These are phyloP conservation scores for Emydocephalus ijimae DNA, from an alignment of 2,113 vertebrate species.

Conservation along the genomic window DNA sequence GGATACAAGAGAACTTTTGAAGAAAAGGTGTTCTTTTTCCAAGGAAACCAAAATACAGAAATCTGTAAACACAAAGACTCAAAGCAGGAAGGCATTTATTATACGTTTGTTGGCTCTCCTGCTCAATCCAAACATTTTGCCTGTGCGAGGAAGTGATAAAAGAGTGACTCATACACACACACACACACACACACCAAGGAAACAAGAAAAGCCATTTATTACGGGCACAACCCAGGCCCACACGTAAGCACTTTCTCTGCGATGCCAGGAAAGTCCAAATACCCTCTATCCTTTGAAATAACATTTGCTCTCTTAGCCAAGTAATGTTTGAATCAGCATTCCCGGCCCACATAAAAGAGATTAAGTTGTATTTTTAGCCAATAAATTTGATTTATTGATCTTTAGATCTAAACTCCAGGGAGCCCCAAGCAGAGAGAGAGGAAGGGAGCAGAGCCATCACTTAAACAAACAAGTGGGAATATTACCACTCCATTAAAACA, in stretches of 20 bases:
- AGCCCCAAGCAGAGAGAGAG: background rate
- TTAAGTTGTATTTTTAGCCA: constrained; percentile 14
- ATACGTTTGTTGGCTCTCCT: background rate
- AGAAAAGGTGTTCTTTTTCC: background rate
- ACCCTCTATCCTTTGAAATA: constrained; percentile 11
- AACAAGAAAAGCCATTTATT: background rate
- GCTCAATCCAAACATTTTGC: background rate
- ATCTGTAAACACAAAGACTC: background rate
- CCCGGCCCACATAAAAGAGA: constrained; percentile 2
- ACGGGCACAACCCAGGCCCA: background rate
- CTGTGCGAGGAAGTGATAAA: background rate
- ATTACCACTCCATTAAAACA: background rate
- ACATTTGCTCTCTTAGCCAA: constrained; percentile 11
- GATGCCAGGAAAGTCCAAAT: background rate
- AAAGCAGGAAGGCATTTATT: background rate
- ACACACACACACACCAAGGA: accelerated
- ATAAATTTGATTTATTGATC: constrained; percentile 28
- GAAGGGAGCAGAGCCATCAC: background rate
- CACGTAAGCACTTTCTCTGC: background rate
- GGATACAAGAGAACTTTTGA: background rate
- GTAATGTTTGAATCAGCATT: constrained; percentile 24
- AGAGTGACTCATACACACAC: background rate
- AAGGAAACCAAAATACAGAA: background rate
- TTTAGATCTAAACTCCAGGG: constrained; percentile 6
- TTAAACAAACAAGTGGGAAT: background rate